A percentile compares a stretch with the other conserved stretches of the same genome.
These are phyloP conservation scores for Onychomys torridus DNA, from an alignment of 2,797 vertebrate genomes.

Conservation along the genomic window DNA sequence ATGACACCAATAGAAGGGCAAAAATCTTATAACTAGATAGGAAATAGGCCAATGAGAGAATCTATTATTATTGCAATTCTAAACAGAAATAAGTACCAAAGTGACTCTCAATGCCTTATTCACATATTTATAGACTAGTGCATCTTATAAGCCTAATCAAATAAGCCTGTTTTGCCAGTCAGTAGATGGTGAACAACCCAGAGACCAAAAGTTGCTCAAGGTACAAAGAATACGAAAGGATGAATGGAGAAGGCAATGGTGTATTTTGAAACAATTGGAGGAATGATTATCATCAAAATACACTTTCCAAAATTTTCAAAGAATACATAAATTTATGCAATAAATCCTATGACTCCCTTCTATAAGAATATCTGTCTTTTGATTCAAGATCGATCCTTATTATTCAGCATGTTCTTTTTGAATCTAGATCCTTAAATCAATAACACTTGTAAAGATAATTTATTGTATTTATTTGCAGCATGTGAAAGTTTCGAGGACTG, in stretches of 20 bases:
- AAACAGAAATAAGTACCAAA: background rate
- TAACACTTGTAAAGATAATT: background rate
- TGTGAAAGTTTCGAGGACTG: background rate
- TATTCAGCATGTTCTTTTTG: background rate
- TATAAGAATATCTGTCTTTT: background rate
- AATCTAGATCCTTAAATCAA: background rate
- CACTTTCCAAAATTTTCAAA: background rate
- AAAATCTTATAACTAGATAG: background rate
- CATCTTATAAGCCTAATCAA: background rate
- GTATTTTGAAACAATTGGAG: background rate
- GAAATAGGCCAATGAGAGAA: background rate
- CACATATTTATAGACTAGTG: background rate
- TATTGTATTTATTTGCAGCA: background rate
- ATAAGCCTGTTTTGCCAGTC: background rate
- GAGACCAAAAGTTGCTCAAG: background rate
- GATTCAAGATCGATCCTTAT: background rate
- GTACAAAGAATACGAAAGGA: background rate
- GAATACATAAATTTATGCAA: background rate
- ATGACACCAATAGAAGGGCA: background rate
- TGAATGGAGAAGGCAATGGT: background rate
- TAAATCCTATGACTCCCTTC: background rate
- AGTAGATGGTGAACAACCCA: background rate
- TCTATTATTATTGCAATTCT: background rate
- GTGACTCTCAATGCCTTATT: background rate
- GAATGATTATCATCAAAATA: background rate